Conservation (phyloP, 2,888 invertebrate species). For the Drosophila mercatorum region DNA sequence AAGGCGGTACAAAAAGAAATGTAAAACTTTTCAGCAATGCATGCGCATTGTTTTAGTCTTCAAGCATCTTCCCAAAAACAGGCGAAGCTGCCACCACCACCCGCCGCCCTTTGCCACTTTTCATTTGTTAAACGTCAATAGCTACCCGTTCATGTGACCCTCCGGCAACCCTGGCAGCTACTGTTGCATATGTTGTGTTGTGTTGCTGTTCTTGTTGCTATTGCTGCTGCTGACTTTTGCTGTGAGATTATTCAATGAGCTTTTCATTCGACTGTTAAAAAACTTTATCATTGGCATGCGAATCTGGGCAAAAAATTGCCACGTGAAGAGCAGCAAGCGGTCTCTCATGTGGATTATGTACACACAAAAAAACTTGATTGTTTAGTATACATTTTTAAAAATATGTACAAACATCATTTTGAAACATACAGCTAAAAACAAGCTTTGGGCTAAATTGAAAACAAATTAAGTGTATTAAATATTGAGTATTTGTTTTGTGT, state of each 20-base stretch:
- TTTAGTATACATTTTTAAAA: too few relatives aligned
- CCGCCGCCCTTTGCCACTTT: background rate
- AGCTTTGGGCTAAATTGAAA: background rate
- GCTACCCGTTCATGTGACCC: slow-evolving; percentile 29
- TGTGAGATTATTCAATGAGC: slow-evolving; percentile 71
- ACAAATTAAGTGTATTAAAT: background rate
- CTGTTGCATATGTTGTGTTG: slow-evolving; percentile 50
- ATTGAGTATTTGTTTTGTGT: too few relatives aligned
- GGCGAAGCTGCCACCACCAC: background rate
- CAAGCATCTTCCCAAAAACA: background rate
- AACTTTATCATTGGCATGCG: slow-evolving; percentile 62
- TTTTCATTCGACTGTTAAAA: slow-evolving; percentile 71
- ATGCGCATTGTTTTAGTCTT: slow-evolving; percentile 63
- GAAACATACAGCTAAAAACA: too few relatives aligned
- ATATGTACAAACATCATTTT: too few relatives aligned
- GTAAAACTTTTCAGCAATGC: slow-evolving; percentile 68
- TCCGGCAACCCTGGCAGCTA: slow-evolving; percentile 30
- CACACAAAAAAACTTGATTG: slow-evolving; percentile 3
- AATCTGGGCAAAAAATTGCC: slow-evolving; percentile 29
- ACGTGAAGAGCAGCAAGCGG: slow-evolving; percentile 2
- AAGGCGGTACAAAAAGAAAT: slow-evolving; percentile 56
- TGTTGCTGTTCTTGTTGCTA: slow-evolving; percentile 32
- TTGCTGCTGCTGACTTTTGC: slow-evolving; percentile 22
- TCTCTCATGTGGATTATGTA: slow-evolving; percentile 10
- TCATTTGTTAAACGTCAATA: slow-evolving; percentile 69